Percentiles rank a stretch among this genome's conserved stretches.
Evolutionary conservation across 30 jellyfish, hydroid and myxozoan species (phyloP).

Genomic region (Nemopilema nomurai): DNA sequence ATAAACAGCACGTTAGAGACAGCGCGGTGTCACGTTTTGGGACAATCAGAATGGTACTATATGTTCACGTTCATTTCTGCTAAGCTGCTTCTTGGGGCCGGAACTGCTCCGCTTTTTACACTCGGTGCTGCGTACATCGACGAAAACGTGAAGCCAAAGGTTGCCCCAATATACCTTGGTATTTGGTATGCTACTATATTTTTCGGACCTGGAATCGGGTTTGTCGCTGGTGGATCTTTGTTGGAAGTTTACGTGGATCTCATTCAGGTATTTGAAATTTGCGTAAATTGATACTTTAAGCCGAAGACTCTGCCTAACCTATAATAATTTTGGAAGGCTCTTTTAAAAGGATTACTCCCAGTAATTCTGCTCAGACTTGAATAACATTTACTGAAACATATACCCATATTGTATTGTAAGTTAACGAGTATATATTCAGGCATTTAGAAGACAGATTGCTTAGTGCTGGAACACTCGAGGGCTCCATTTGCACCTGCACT

Average conservation of each 20-base stretch:
- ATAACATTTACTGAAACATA: no score
- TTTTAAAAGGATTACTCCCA: no score
- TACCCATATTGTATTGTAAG: no score
- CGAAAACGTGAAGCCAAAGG: slow-evolving; percentile 97
- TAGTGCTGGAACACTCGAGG: no score
- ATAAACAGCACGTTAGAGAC: slow-evolving; percentile 68
- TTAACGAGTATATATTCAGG: no score
- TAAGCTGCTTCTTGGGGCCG: slow-evolving; percentile 93
- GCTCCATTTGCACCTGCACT: no score
- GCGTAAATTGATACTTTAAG: background rate
- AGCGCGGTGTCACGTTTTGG: slow-evolving; percentile 80
- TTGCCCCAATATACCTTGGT: slow-evolving; percentile 93
- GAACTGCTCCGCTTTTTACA: slow-evolving; percentile 98
- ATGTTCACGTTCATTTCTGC: slow-evolving; percentile 87
- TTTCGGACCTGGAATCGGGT: slow-evolving; percentile 99
- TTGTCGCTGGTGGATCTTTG: slow-evolving; percentile 98
- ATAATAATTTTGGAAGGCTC: no score
- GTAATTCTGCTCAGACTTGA: no score
- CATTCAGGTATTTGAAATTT: slow-evolving; percentile 67
- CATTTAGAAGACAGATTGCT: no score
- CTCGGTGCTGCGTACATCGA: slow-evolving; percentile 98
- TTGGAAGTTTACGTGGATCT: slow-evolving; percentile 90
- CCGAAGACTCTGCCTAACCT: background rate
- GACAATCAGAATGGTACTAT: slow-evolving; percentile 91
- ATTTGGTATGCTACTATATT: slow-evolving; percentile 96